Percentiles rank a stretch among this genome's conserved stretches.
phyloP scores from a whole-genome alignment of 1,140 invertebrate species.

The Leucophenga varia region DNA sequence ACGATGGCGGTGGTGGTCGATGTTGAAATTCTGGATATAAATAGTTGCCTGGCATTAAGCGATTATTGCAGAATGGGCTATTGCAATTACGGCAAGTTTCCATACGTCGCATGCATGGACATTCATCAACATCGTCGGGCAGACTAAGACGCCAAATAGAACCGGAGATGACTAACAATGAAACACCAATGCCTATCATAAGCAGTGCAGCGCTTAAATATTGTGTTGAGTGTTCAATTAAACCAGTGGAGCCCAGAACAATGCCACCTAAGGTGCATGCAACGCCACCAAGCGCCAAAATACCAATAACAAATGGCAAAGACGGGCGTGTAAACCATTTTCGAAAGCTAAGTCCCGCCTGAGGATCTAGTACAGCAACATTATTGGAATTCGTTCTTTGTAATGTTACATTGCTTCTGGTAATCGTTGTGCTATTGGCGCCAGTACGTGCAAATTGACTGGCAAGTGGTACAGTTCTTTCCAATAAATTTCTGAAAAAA shows the following conservation, averaged over 20 bases:
- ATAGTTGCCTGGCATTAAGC: slow-evolving; percentile 32
- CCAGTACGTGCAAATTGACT: slow-evolving; percentile 12
- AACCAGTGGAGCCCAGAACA: slow-evolving; percentile 46
- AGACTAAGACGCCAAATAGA: slow-evolving; percentile 48
- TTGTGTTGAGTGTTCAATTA: slow-evolving; percentile 50
- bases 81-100: slow-evolving; percentile 50
- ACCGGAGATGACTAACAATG: slow-evolving; percentile 45
- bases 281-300: slow-evolving; percentile 48
- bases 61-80: slow-evolving; percentile 45
- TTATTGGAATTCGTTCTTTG: no score
- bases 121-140: slow-evolving; percentile 43
- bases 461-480: slow-evolving; percentile 28
- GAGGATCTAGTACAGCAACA: slow-evolving; percentile 1
- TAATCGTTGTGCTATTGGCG: slow-evolving; percentile 11
- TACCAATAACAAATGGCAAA: slow-evolving; percentile 50
- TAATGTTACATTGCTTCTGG: no score
- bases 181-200: slow-evolving; percentile 52
- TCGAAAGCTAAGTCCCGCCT: slow-evolving; percentile 22
- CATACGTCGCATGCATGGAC: slow-evolving; percentile 41
- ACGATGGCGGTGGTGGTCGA: slow-evolving; percentile 48
- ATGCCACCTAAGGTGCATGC: slow-evolving; percentile 50
- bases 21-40: slow-evolving; percentile 50
- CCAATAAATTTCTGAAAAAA: slow-evolving; percentile 27
- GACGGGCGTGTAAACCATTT: slow-evolving; percentile 51
- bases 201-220: slow-evolving; percentile 48